These are phyloP conservation scores for Cladopsammia gracilis DNA, from an alignment of 64 coral and sea anemone species.

Conservation along the genomic window DNA sequence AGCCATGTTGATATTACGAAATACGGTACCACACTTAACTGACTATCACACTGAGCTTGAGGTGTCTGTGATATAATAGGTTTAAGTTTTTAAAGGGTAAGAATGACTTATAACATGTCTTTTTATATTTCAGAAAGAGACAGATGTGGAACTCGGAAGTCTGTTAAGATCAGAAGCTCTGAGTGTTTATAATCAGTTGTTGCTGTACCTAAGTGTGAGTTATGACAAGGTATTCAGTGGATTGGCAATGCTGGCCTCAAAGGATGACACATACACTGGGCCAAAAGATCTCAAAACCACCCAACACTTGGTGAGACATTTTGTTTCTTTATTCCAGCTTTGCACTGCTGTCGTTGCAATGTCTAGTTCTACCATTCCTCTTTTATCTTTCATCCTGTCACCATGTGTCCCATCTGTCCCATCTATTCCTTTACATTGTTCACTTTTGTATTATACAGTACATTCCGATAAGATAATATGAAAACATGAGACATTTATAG, in stretches of 20 bases:
- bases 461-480: too few relatives aligned
- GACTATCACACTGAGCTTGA: too few relatives aligned
- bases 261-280: conserved; percentile 87
- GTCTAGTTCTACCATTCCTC: too few relatives aligned
- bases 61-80: too few relatives aligned
- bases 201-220: conserved; percentile 92
- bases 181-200: conserved; percentile 96
- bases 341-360: too few relatives aligned
- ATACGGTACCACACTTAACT: too few relatives aligned
- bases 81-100: not conserved
- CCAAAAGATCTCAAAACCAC: conserved; percentile 85
- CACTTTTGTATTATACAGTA: too few relatives aligned
- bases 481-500: too few relatives aligned
- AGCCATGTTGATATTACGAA: too few relatives aligned
- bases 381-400: too few relatives aligned
- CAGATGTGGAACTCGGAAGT: conserved; percentile 92
- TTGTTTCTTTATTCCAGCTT: not conserved
- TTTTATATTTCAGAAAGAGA: conserved; percentile 87
- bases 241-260: conserved; percentile 86
- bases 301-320: conserved; percentile 74
- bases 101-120: not conserved
- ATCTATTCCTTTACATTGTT: too few relatives aligned
- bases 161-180: conserved; percentile 82
- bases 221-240: conserved; percentile 96
- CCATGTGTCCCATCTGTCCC: too few relatives aligned